These are phyloP conservation scores for Fundulus diaphanus DNA, from an alignment of 2,797 vertebrate species.

Conservation along the genomic window DNA sequence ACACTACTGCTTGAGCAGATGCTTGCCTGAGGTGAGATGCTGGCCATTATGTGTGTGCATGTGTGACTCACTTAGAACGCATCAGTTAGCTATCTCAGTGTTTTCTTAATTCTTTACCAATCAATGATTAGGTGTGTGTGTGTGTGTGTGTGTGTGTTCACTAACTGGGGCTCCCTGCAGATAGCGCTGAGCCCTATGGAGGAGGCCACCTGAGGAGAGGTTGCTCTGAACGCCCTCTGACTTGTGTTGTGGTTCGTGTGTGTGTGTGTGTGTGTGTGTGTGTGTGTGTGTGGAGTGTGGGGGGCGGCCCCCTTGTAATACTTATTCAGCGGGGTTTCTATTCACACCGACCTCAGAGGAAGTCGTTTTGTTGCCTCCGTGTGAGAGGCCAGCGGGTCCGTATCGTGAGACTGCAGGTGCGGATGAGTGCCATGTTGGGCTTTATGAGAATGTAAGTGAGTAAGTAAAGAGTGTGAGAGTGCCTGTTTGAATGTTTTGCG, in stretches of 20 bases:
- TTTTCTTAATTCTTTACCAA: constrained; percentile 9
- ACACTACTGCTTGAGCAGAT: constrained; percentile 72
- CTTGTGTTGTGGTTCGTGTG: constrained; percentile 48
- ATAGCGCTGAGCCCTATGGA: constrained; percentile 31
- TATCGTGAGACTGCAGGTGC: constrained; percentile 64
- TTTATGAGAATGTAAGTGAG: constrained; percentile 68
- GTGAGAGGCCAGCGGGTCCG: constrained; percentile 45
- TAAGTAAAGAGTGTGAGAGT: constrained; percentile 63
- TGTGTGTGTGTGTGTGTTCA: constrained; percentile 3
- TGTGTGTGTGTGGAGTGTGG: constrained; percentile 22
- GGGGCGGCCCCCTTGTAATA: constrained; percentile 34
- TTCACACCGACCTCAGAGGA: constrained; percentile 64
- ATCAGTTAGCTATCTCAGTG: constrained; percentile 28
- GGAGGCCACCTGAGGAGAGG: constrained; percentile 48
- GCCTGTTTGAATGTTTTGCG: constrained; percentile 61
- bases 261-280: too few relatives aligned
- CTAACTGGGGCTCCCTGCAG: constrained; percentile 20
- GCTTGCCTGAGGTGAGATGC: constrained; percentile 66
- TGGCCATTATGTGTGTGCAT: constrained; percentile 50
- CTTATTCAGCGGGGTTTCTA: constrained; percentile 54
- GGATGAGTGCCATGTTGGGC: constrained; percentile 46
- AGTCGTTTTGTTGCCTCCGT: constrained; percentile 68
- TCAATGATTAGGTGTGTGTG: background rate
- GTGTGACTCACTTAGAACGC: constrained; percentile 48
- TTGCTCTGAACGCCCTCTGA: constrained; percentile 36